Base-by-base conservation (phyloP, 2,888 invertebrate species). In the Drosophila crucigera region DNA sequence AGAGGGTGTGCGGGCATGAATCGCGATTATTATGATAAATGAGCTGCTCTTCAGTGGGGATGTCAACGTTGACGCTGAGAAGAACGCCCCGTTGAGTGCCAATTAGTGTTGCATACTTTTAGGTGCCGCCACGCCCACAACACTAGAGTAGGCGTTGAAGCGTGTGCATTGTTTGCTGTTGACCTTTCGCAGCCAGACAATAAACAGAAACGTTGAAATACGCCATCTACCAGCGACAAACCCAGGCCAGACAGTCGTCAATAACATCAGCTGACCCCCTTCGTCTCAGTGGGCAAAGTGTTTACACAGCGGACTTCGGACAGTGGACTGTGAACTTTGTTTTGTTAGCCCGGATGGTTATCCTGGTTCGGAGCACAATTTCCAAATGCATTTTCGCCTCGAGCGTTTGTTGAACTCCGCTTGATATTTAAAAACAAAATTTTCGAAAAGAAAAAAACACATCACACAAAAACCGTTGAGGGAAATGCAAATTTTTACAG, bases 1-100 rank as follows among this genome's bases (percentile, higher is more conserved):
- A 19, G 37, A 39, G 16, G 53, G 41, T 7, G 14, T 22, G 22
- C 43, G 43, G 43, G 22, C 14, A 6, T 22, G 22, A 47, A 28
- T 47, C 72, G 78, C 78, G 80, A 80, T 80, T 91, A 87, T 89
- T 84, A 89, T 89, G 88, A 90, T 89, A 84, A 86, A 90, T 88
- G 84, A 84, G 89, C 14, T 72, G 60, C 62, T 82, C 67, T 72
- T 74, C 53, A 70, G 69, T 67, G 70, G 68, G 41, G 28, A 75
- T 73, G 73, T 80, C 83, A 82, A 66, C 80, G 73, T 37, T 61
- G 76, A 43, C 37, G 75, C 30, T 35, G 52, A 37, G 61, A 33
- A 56, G 59, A 74, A 70, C 67, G 70, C 54, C 63, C 65, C 53
- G 63, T 67, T 70, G 82, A 82, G 84, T 76, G 84, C 68, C 84